Evolutionary conservation across 2,888 invertebrate genomes (phyloP).

Genomic region (Andrena minutula): DNA sequence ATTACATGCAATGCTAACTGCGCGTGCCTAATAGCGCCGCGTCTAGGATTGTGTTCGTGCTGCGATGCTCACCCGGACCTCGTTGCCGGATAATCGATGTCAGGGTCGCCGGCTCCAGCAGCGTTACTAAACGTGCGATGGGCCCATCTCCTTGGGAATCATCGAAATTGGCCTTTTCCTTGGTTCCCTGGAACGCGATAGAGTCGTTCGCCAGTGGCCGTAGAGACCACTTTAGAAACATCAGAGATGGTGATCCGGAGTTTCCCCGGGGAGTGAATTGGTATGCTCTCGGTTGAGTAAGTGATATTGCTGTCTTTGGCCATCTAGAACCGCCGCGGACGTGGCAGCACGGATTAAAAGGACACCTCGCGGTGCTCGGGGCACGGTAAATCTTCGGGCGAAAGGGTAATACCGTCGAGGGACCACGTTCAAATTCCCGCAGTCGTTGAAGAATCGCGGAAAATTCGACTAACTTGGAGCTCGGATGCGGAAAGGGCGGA

Average conservation of each 20-base stretch:
- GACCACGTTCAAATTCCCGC: conserved; percentile 68
- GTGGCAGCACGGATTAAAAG: conserved; percentile 49
- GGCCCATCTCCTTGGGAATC: conserved; percentile 31
- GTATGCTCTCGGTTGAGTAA: not conserved
- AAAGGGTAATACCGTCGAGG: conserved; percentile 61
- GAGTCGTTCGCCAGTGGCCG: not conserved
- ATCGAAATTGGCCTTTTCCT: conserved; percentile 28
- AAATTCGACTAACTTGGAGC: conserved; percentile 75
- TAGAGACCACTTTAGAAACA: not conserved
- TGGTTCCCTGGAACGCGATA: not conserved
- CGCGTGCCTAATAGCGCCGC: conserved; percentile 74
- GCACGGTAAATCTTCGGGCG: conserved; percentile 65
- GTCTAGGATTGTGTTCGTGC: conserved; percentile 65
- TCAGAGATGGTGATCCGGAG: not conserved
- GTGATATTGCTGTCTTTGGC: conserved; percentile 1
- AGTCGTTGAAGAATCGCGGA: conserved; percentile 71
- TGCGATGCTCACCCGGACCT: conserved; percentile 67
- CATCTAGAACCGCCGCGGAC: conserved; percentile 39
- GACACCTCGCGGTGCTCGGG: conserved; percentile 32
- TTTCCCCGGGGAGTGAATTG: not conserved
- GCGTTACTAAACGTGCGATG: conserved; percentile 55
- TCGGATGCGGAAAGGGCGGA: conserved; percentile 77
- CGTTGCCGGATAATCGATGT: conserved; percentile 70
- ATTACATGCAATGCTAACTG: conserved; percentile 76
- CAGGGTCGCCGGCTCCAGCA: conserved; percentile 63